phyloP scores from a whole-genome alignment of 2,888 invertebrate genomes.

The Dynastes maya region DNA sequence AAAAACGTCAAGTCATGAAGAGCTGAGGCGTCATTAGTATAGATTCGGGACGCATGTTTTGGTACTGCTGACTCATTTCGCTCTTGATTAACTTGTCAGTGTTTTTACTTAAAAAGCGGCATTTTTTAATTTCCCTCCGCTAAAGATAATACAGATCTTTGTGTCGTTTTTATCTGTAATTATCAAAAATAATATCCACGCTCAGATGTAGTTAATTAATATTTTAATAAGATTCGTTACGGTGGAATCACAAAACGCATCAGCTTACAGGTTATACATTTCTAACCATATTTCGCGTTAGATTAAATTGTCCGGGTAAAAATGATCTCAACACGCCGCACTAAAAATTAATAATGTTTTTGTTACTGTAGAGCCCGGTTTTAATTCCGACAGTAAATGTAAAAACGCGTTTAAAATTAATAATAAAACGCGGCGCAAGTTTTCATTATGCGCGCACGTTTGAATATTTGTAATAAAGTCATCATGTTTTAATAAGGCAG shows the following conservation, averaged over 20 bases:
- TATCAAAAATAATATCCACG: constrained; percentile 43
- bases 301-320: constrained; percentile 38
- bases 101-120: constrained; percentile 68
- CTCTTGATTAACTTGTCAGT: constrained; percentile 70
- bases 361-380: constrained; percentile 9
- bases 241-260: neutral
- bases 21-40: constrained; percentile 66
- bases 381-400: constrained; percentile 36
- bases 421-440: constrained; percentile 17
- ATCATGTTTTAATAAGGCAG: constrained; percentile 29
- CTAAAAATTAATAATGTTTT: constrained; percentile 43
- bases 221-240: constrained; percentile 50
- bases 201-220: constrained; percentile 46
- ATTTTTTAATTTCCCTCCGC: constrained; percentile 59
- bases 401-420: constrained; percentile 41
- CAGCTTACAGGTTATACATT: constrained; percentile 25
- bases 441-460: constrained; percentile 3
- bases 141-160: constrained; percentile 38
- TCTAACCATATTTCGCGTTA: constrained; percentile 31
- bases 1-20: constrained; percentile 63
- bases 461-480: constrained; percentile 43
- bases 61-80: constrained; percentile 66
- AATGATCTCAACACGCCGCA: constrained; percentile 13
- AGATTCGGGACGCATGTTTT: constrained; percentile 68
- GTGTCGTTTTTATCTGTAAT: constrained; percentile 44